Conservation (phyloP, 2,888 invertebrate species). For the Charanyca ferruginea region DNA sequence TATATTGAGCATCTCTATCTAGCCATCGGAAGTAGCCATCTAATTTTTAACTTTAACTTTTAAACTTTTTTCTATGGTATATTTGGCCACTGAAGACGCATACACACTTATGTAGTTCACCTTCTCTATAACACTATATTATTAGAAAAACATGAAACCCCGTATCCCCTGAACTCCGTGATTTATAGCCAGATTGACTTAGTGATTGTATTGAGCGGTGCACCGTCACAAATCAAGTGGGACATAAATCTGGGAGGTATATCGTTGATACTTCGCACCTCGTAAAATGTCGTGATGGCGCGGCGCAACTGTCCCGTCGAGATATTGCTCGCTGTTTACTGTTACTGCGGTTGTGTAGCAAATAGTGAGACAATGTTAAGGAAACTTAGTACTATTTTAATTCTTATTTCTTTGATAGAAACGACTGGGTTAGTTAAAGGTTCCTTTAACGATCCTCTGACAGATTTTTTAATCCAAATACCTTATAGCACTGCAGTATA, state of each 20-base stretch:
- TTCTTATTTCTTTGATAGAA: neutral
- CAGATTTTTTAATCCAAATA: neutral
- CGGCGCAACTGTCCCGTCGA: constrained; percentile 33
- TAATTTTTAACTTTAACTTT: too few species aligned
- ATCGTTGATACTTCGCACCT: constrained; percentile 48
- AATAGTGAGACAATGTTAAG: neutral
- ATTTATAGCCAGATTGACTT: constrained; percentile 52
- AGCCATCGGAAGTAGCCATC: neutral
- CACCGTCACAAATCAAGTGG: constrained; percentile 53
- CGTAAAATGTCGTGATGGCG: constrained; percentile 48
- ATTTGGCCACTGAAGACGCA: neutral
- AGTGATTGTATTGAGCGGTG: constrained; percentile 57
- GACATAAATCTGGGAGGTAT: constrained; percentile 54
- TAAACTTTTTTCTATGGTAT: neutral
- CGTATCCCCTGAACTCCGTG: constrained; percentile 15
- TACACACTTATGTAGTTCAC: neutral
- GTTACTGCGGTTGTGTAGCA: neutral
- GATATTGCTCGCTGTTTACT: constrained; percentile 20
- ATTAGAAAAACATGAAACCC: constrained; percentile 25
- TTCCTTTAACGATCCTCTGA: neutral
- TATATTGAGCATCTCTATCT: neutral
- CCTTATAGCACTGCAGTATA: too few species aligned
- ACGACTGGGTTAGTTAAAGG: neutral
- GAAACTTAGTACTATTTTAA: too few species aligned
- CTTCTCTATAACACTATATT: constrained; percentile 7